Evolutionary conservation across 2,797 vertebrate species (phyloP).

Genomic region (Onychomys arenicola): DNA sequence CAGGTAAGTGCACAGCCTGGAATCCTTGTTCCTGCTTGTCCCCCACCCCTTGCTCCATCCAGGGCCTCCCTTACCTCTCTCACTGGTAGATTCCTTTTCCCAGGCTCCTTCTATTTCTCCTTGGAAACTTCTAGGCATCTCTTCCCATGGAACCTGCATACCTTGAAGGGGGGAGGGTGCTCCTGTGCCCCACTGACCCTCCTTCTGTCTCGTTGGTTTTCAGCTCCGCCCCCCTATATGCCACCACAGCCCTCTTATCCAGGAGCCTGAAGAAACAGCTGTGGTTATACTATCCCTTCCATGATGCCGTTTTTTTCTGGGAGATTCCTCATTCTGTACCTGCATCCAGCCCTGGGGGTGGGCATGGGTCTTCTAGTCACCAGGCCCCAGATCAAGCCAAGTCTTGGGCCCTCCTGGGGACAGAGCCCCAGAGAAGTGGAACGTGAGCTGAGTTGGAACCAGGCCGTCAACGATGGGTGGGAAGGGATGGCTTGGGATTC

Average conservation of each 20-base stretch:
- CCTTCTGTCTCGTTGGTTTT: constrained; percentile 60
- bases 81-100: background rate
- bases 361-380: constrained; percentile 8
- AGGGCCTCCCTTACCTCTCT: background rate
- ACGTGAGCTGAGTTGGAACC: constrained; percentile 43
- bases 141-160: background rate
- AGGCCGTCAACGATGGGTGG: background rate
- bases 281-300: constrained; percentile 41
- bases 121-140: background rate
- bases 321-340: constrained; percentile 30
- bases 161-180: rapidly evolving
- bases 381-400: constrained; percentile 26
- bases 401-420: background rate
- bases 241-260: constrained; percentile 91
- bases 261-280: constrained; percentile 87
- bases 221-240: constrained; percentile 93
- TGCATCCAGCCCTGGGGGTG: constrained; percentile 22
- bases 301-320: constrained; percentile 15
- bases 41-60: too few species aligned
- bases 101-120: background rate
- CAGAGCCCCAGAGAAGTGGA: constrained; percentile 3
- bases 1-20: constrained; percentile 76
- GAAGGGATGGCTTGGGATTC: background rate
- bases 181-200: background rate
- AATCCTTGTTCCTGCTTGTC: background rate